Evolutionary conservation across 1,140 invertebrate genomes (phyloP).

Genomic region (Cyclargus thomasi): DNA sequence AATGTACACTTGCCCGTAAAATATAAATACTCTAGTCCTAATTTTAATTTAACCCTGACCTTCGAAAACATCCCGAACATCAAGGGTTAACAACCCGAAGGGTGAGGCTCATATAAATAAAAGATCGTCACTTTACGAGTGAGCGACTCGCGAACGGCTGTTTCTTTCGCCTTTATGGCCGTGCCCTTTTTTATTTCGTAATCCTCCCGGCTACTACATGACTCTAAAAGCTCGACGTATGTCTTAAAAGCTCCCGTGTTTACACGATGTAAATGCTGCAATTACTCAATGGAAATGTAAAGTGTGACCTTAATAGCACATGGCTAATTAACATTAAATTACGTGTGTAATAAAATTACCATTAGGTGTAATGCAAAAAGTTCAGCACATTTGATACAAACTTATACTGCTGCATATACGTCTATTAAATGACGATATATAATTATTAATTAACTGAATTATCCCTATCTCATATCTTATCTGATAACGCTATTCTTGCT

Average conservation of each 20-base stretch:
- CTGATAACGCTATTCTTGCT: not conserved
- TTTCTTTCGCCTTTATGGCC: slow-evolving; percentile 15
- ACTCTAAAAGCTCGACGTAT: not conserved
- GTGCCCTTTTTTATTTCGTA: slow-evolving; percentile 25
- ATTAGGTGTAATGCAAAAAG: slow-evolving; percentile 5
- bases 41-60: slow-evolving; percentile 54
- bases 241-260: not conserved
- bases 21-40: not conserved
- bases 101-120: slow-evolving; percentile 65
- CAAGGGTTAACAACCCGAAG: slow-evolving; percentile 61
- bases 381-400: not conserved
- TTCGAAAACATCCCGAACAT: slow-evolving; percentile 39
- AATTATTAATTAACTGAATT: slow-evolving; percentile 9
- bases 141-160: slow-evolving; percentile 38
- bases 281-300: slow-evolving; percentile 6
- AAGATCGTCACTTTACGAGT: slow-evolving; percentile 51
- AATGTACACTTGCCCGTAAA: not conserved
- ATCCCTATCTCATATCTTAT: slow-evolving; percentile 4
- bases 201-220: not conserved
- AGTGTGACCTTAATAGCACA: not conserved
- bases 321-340: not conserved
- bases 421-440: not conserved
- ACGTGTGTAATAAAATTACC: not conserved
- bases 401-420: not conserved
- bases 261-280: not conserved